phyloP scores from a whole-genome alignment of 2,113 vertebrate species.

The Anarrhichthys ocellatus region DNA sequence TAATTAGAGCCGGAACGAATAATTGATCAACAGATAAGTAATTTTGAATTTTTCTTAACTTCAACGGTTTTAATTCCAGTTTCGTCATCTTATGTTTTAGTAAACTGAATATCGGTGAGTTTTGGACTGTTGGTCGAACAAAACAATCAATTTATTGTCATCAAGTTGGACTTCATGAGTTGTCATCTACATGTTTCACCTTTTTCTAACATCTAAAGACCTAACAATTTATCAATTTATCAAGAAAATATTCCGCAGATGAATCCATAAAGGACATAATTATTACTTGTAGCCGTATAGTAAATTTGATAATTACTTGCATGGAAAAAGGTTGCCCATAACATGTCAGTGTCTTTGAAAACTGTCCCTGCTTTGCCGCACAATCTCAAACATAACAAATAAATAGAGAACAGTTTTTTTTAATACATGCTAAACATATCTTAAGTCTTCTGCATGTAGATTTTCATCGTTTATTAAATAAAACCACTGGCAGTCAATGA shows the following conservation, averaged over 20 bases:
- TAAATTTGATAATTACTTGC: neutral
- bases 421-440: neutral
- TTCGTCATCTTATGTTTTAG: neutral
- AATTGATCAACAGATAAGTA: neutral
- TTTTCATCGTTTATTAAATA: neutral
- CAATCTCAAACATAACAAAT: too few relatives aligned
- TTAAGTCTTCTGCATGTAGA: neutral
- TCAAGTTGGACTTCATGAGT: neutral
- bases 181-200: neutral
- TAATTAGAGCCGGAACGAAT: neutral
- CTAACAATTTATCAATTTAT: neutral
- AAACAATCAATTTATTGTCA: neutral
- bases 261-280: neutral
- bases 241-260: neutral
- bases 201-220: neutral
- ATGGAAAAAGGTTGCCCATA: too few relatives aligned
- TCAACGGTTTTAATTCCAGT: neutral
- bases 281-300: neutral
- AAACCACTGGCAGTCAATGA: neutral
- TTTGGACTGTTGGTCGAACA: neutral
- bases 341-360: too few relatives aligned
- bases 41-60: too few relatives aligned
- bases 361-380: too few relatives aligned
- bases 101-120: neutral
- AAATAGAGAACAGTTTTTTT: neutral